phyloP scores from a whole-genome alignment of 2,113 vertebrate species.

The Tyto alba region DNA sequence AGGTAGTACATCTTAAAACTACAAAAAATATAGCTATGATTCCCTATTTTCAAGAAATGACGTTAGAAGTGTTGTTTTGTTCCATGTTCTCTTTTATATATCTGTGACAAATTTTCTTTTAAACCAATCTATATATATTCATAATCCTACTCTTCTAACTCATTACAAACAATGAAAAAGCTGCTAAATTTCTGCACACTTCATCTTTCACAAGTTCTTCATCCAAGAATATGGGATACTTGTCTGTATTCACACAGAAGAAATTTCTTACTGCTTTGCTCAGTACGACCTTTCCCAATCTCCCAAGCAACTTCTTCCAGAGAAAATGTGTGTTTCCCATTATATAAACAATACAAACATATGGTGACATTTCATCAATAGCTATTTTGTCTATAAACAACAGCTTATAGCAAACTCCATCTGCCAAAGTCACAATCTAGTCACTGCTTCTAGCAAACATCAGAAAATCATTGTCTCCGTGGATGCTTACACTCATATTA shows the following conservation, averaged over 20 bases:
- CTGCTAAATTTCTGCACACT: not conserved
- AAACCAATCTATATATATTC: not conserved
- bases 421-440: conserved; percentile 55
- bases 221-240: not conserved
- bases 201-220: not conserved
- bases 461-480: conserved; percentile 43
- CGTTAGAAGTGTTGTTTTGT: not conserved
- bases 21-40: not conserved
- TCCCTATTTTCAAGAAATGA: not conserved
- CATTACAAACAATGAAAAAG: not conserved
- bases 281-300: not conserved
- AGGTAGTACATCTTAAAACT: not conserved
- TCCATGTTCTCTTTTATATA: not conserved
- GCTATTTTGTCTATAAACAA: conserved; percentile 61
- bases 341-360: conserved; percentile 56
- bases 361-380: conserved; percentile 65
- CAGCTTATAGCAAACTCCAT: conserved; percentile 43
- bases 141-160: not conserved
- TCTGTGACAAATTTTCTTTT: not conserved
- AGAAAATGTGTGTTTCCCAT: conserved; percentile 34
- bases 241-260: not conserved
- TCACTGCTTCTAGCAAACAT: conserved; percentile 33
- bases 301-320: not conserved
- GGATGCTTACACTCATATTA: not conserved
- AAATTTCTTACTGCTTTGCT: not conserved